Evolutionary conservation across 2,113 vertebrate species (phyloP).

Genomic region (Nanorana parkeri): DNA sequence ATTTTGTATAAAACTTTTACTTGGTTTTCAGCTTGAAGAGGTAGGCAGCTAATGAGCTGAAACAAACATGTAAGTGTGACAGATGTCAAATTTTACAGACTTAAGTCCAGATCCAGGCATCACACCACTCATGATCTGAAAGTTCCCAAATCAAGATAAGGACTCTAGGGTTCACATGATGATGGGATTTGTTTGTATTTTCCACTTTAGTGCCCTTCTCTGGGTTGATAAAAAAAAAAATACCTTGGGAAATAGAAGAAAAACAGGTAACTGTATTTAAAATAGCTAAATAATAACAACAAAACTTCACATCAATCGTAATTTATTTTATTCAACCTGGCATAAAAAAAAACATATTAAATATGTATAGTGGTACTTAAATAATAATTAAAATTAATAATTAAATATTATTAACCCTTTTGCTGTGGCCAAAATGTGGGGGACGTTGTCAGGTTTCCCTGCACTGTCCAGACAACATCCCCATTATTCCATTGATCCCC

Average conservation of each 20-base stretch:
- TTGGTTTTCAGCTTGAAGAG: neutral
- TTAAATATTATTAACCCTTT: neutral
- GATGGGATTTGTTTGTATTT: slow-evolving; percentile 24
- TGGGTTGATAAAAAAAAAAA: slow-evolving; percentile 52
- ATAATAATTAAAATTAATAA: neutral
- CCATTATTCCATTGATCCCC: neutral
- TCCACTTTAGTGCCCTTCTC: slow-evolving; percentile 55
- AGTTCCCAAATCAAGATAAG: slow-evolving; percentile 40
- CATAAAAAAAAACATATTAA: neutral
- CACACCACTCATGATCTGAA: neutral
- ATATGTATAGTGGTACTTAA: neutral
- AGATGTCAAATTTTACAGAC: neutral
- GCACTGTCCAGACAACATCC: neutral
- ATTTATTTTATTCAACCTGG: neutral
- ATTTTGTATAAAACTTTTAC: neutral
- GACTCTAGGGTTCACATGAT: slow-evolving; percentile 49
- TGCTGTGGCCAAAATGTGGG: neutral
- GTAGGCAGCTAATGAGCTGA: neutral
- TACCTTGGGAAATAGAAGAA: slow-evolving; percentile 33
- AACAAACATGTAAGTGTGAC: neutral
- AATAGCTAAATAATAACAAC: neutral
- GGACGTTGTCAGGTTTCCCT: neutral
- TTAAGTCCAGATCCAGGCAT: neutral
- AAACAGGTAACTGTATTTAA: slow-evolving; percentile 18
- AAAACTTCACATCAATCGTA: neutral